Evolutionary conservation across 2,113 vertebrate genomes (phyloP).

Genomic region (Cricetomys ansorgei): DNA sequence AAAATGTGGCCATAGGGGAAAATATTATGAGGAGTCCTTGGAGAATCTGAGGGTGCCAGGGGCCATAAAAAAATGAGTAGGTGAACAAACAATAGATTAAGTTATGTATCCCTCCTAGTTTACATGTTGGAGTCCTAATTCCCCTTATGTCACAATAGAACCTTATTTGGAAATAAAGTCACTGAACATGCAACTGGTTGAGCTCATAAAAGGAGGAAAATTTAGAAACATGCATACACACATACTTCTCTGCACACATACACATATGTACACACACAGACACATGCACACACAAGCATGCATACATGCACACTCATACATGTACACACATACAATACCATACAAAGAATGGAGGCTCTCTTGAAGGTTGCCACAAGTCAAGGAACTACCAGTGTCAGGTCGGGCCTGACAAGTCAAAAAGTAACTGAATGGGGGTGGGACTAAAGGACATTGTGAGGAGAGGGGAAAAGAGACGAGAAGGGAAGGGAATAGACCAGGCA

Average conservation of each 20-base stretch:
- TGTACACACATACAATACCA: background rate
- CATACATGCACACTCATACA: too few species aligned
- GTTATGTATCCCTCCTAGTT: background rate
- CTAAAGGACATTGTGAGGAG: too few species aligned
- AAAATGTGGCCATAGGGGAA: background rate
- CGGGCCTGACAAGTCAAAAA: too few species aligned
- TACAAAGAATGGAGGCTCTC: background rate
- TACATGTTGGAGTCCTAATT: background rate
- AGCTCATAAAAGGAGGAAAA: constrained; percentile 1
- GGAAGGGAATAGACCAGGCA: too few species aligned
- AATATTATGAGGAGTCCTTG: too few species aligned
- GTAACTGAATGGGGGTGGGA: too few species aligned
- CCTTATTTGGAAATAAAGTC: constrained; percentile 25
- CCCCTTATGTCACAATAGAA: background rate
- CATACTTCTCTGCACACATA: background rate
- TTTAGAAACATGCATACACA: background rate
- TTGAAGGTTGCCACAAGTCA: background rate
- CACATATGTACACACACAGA: background rate
- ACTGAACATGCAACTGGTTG: background rate
- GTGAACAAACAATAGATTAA: background rate
- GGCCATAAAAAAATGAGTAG: background rate
- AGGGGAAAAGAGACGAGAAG: too few species aligned
- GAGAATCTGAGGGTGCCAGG: background rate
- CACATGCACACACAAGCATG: background rate
- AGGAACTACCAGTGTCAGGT: too few species aligned